phyloP scores from a whole-genome alignment of 2,888 invertebrate genomes.

The Metacarcinus magister region DNA sequence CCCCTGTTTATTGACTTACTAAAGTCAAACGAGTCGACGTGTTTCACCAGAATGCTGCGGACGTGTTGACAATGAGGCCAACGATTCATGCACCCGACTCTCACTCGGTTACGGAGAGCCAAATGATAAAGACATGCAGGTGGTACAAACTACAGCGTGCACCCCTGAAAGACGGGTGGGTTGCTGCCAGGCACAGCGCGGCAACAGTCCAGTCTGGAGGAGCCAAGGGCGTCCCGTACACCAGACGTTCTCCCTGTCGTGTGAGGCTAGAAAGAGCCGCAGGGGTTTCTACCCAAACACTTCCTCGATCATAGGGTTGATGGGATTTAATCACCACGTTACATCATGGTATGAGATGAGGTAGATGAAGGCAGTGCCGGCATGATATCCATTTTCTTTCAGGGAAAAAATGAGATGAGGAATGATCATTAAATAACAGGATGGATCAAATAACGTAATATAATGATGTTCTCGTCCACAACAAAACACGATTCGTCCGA shows the following conservation, averaged over 20 bases:
- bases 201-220: not conserved
- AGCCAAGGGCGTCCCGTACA: constrained; percentile 2
- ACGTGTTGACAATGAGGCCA: not conserved
- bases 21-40: not conserved
- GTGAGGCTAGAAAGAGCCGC: not conserved
- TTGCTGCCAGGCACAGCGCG: not conserved
- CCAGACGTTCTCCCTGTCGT: not conserved
- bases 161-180: not conserved
- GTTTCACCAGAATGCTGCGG: not conserved
- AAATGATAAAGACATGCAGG: not conserved
- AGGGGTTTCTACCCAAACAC: not conserved
- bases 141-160: not conserved
- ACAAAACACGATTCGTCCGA: no score
- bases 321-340: not conserved
- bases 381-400: not conserved
- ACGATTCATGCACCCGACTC: not conserved
- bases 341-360: not conserved
- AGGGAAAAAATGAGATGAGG: no score
- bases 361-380: not conserved
- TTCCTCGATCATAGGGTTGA: not conserved
- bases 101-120: not conserved
- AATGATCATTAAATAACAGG: no score
- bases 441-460: no score
- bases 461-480: no score
- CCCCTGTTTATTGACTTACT: not conserved